phyloP scores from a whole-genome alignment of 2,888 invertebrate species.

The Melinaea menophilus region DNA sequence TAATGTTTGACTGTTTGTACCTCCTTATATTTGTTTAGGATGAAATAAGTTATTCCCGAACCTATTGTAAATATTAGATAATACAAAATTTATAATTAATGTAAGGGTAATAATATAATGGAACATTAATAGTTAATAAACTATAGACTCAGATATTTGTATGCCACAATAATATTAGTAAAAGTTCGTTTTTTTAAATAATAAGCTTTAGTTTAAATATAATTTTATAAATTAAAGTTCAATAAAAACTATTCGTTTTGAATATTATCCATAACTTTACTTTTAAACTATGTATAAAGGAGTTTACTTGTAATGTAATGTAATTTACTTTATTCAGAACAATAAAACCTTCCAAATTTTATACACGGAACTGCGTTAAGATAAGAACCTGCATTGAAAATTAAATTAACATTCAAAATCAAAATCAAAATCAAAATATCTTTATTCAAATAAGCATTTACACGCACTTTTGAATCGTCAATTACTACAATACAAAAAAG shows the following conservation, averaged over 20 bases:
- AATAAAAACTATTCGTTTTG: not conserved
- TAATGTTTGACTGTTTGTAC: not conserved
- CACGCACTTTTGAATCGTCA: too few species aligned
- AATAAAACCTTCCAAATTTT: not conserved
- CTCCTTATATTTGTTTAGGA: conserved; percentile 14
- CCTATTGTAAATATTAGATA: conserved; percentile 4
- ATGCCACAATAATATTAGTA: too few species aligned
- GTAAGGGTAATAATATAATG: not conserved
- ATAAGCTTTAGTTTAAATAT: too few species aligned
- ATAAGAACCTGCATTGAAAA: conserved; percentile 23
- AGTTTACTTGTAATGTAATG: not conserved
- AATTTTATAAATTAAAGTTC: not conserved
- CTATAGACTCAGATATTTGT: too few species aligned
- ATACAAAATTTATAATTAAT: not conserved
- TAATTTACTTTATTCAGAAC: not conserved
- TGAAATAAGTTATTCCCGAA: conserved; percentile 18
- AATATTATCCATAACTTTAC: not conserved
- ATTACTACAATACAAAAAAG: too few species aligned
- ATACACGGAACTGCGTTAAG: conserved; percentile 12
- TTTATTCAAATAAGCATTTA: too few species aligned
- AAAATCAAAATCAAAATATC: too few species aligned
- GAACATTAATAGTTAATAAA: not conserved
- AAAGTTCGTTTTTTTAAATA: too few species aligned
- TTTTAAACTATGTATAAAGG: not conserved
- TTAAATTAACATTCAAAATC: conserved; percentile 31